These are phyloP conservation scores for Chrosomus eos DNA, from an alignment of 2,797 vertebrate species.

Conservation along the genomic window DNA sequence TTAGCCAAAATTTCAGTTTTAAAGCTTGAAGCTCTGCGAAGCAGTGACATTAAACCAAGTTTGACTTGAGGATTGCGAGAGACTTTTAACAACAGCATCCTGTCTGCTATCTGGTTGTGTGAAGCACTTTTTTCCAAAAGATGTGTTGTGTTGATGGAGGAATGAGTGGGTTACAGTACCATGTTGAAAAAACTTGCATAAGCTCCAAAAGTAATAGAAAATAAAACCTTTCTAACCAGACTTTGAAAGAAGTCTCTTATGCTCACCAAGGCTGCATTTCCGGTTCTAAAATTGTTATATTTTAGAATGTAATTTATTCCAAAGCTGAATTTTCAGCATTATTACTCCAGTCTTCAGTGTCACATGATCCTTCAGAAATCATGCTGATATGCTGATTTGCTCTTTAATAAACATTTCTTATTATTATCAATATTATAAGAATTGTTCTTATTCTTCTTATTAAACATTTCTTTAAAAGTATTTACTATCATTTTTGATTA, in stretches of 20 bases:
- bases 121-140: slow-evolving; percentile 15
- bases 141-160: neutral
- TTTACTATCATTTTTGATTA: neutral
- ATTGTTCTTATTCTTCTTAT: too few relatives aligned
- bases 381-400: neutral
- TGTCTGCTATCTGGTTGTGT: slow-evolving; percentile 6
- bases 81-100: slow-evolving; percentile 14
- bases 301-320: neutral
- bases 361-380: neutral
- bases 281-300: neutral
- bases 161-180: neutral
- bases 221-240: neutral
- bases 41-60: slow-evolving; percentile 4
- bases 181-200: neutral
- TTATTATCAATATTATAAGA: neutral
- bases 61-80: neutral
- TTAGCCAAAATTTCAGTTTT: neutral
- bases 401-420: neutral
- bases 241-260: neutral
- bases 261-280: neutral
- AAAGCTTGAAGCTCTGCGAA: neutral
- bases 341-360: neutral
- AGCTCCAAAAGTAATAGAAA: neutral
- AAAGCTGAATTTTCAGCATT: neutral
- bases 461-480: neutral